Conservation (phyloP, 2,113 vertebrate genomes). For the Proteles cristata region DNA sequence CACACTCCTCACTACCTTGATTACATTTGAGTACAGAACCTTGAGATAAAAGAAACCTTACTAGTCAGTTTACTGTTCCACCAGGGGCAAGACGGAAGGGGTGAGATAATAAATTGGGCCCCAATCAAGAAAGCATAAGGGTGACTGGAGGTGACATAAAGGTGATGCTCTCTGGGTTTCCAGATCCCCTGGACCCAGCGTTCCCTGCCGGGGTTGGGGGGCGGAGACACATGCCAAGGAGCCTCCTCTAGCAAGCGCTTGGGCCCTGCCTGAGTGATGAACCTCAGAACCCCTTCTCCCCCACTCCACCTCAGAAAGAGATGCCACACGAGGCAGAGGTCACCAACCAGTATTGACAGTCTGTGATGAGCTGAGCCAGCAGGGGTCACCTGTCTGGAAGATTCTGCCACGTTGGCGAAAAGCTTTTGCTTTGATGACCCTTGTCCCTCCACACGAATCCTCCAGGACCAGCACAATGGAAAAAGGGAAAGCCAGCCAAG, state of each 20-base stretch:
- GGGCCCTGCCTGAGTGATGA: slow-evolving; percentile 51
- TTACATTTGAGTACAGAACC: neutral
- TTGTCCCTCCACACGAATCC: slow-evolving; percentile 34
- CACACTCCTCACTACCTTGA: neutral
- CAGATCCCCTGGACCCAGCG: neutral
- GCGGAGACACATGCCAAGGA: neutral
- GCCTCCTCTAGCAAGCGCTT: slow-evolving; percentile 23
- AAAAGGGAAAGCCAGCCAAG: slow-evolving; percentile 44
- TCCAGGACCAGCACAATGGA: neutral
- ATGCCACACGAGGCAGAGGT: slow-evolving; percentile 5
- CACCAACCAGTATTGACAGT: slow-evolving; percentile 48
- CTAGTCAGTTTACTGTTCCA: neutral
- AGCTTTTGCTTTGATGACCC: neutral
- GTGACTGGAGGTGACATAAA: slow-evolving; percentile 19
- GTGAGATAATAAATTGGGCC: neutral
- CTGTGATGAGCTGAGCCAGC: neutral
- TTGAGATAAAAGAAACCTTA: neutral
- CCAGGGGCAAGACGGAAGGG: neutral
- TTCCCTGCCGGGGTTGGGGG: neutral
- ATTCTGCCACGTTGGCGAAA: slow-evolving; percentile 12
- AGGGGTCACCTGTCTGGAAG: neutral
- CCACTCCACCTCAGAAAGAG: neutral
- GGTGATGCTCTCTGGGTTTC: neutral
- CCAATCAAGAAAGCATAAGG: slow-evolving; percentile 24
- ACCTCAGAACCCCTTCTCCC: neutral